Evolutionary conservation across 2,113 vertebrate genomes (phyloP).

Genomic region (Columbina picui): DNA sequence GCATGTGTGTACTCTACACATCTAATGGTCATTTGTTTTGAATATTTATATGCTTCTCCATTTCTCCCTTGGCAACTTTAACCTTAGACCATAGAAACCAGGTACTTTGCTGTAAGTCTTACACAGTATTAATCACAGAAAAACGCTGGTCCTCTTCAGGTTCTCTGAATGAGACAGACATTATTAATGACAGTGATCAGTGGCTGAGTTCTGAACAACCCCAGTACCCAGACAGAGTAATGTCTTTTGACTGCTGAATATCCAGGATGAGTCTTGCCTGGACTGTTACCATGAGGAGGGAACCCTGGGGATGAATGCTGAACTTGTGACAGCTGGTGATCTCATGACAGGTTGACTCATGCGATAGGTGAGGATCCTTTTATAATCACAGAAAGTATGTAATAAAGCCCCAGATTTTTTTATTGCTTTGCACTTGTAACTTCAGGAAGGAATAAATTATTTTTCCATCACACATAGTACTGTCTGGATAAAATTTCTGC

Average conservation of each 20-base stretch:
- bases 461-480: not conserved
- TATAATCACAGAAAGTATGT: not conserved
- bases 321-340: not conserved
- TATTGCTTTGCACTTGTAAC: not conserved
- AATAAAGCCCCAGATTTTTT: not conserved
- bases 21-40: not conserved
- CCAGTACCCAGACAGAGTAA: not conserved
- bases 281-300: not conserved
- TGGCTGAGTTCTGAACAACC: not conserved
- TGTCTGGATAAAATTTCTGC: not conserved
- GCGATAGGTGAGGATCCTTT: not conserved
- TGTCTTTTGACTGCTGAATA: fast-evolving
- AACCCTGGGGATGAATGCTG: not conserved
- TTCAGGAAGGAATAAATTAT: not conserved
- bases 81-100: not conserved
- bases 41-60: not conserved
- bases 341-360: not conserved
- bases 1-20: not conserved
- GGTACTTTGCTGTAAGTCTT: not conserved
- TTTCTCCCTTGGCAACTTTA: not conserved
- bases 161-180: fast-evolving
- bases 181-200: not conserved
- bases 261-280: not conserved
- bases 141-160: not conserved
- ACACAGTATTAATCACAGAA: not conserved